phyloP scores from a whole-genome alignment of 2,888 invertebrate genomes.

The Agrotis ipsilon region DNA sequence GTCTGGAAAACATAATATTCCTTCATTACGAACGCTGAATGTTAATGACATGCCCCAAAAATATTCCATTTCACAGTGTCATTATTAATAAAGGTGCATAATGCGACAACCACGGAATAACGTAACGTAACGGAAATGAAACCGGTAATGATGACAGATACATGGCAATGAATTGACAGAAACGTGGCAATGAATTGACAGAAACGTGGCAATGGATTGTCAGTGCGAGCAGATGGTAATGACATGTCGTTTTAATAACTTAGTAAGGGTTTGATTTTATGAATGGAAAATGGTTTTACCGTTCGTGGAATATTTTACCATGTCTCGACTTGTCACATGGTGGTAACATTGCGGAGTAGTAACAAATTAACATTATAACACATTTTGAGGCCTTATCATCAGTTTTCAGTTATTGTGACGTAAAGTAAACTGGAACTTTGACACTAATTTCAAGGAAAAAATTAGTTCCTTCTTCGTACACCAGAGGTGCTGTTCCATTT shows the following conservation, averaged over 20 bases:
- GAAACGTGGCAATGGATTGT: slow-evolving; percentile 49
- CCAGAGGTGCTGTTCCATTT: no score
- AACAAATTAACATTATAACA: no score
- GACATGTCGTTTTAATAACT: slow-evolving; percentile 34
- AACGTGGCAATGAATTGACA: slow-evolving; percentile 44
- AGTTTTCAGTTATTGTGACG: no score
- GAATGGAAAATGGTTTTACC: background rate
- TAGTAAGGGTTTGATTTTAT: slow-evolving; percentile 10
- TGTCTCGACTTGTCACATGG: background rate
- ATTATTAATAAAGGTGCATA: slow-evolving; percentile 62
- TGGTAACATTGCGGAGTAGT: background rate
- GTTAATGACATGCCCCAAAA: slow-evolving; percentile 55
- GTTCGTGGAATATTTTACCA: no score
- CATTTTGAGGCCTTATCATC: no score
- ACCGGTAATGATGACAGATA: slow-evolving; percentile 65
- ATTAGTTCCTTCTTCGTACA: no score
- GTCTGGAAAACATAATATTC: slow-evolving; percentile 30
- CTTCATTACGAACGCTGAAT: slow-evolving; percentile 37
- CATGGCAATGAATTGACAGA: slow-evolving; percentile 62
- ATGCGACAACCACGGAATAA: slow-evolving; percentile 56
- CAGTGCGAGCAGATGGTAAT: slow-evolving; percentile 48
- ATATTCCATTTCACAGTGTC: slow-evolving; percentile 61
- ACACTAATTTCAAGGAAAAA: no score
- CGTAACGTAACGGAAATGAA: slow-evolving; percentile 53
- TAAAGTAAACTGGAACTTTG: no score